A percentile compares a stretch with the other conserved stretches of the same genome.
These are phyloP conservation scores for Unio pictorum DNA, from an alignment of 2,888 invertebrate genomes.

Conservation along the genomic window DNA sequence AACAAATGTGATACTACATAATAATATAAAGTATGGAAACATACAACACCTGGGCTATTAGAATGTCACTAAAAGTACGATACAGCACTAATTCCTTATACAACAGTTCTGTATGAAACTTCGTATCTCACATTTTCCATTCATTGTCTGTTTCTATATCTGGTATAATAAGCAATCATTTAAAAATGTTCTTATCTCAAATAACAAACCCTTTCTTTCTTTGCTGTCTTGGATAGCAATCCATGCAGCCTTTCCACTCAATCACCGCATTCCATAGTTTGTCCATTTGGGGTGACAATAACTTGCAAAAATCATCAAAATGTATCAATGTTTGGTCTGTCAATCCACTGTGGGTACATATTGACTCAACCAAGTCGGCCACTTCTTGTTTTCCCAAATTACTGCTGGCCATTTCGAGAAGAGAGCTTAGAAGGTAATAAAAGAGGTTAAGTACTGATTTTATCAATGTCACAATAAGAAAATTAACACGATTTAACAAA, in stretches of 20 bases:
- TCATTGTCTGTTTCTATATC: too few relatives aligned
- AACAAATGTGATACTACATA: too few relatives aligned
- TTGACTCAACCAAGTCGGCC: constrained; percentile 54
- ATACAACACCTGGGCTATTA: too few relatives aligned
- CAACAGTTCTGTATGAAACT: too few relatives aligned
- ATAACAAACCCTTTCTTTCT: constrained; percentile 22
- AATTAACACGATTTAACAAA: background rate
- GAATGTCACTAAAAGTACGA: too few relatives aligned
- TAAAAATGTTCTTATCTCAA: too few relatives aligned
- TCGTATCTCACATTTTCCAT: too few relatives aligned
- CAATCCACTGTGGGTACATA: constrained; percentile 55
- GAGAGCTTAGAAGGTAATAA: constrained; percentile 44
- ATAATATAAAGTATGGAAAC: too few relatives aligned
- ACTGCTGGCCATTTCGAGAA: constrained; percentile 65
- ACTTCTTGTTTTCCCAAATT: constrained; percentile 49
- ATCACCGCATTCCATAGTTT: constrained; percentile 64
- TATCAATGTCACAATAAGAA: background rate
- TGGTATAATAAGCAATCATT: too few relatives aligned
- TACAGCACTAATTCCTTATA: too few relatives aligned
- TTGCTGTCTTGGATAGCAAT: constrained; percentile 6
- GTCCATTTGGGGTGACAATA: constrained; percentile 64
- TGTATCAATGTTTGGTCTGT: constrained; percentile 47
- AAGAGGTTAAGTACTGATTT: background rate
- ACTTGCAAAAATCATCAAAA: constrained; percentile 64
- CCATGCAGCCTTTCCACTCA: constrained; percentile 62